These are phyloP conservation scores for Melangyna quadrimaculata DNA, from an alignment of 2,888 invertebrate species.

Conservation along the genomic window DNA sequence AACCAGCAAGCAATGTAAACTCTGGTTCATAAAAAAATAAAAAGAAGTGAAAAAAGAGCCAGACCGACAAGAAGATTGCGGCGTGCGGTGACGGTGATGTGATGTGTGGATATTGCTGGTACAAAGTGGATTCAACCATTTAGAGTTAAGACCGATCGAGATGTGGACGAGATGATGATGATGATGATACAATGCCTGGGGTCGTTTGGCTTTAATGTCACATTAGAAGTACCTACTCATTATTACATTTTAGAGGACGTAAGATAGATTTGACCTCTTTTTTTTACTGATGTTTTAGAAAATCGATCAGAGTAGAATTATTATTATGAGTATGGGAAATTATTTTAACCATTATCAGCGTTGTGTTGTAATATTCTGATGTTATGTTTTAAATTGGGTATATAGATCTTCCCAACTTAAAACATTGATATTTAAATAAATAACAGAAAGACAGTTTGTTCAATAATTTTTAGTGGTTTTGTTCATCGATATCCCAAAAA, in stretches of 20 bases:
- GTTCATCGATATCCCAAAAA: too few species aligned
- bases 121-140: slow-evolving; percentile 44
- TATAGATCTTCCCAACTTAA: too few species aligned
- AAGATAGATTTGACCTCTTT: slow-evolving; percentile 46
- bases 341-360: not conserved
- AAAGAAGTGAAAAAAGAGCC: not conserved
- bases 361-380: not conserved
- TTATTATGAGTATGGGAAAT: not conserved
- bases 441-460: too few species aligned
- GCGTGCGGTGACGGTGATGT: not conserved
- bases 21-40: not conserved
- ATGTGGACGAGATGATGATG: slow-evolving; percentile 53
- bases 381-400: not conserved
- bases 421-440: too few species aligned
- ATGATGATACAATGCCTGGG: slow-evolving; percentile 58
- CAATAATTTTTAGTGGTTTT: too few species aligned
- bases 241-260: slow-evolving; percentile 37
- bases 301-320: slow-evolving; percentile 12
- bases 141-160: slow-evolving; percentile 38
- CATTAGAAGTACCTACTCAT: slow-evolving; percentile 63
- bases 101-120: slow-evolving; percentile 5
- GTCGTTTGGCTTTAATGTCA: slow-evolving; percentile 67
- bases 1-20: not conserved
- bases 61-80: slow-evolving; percentile 29
- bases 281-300: not conserved